Evolutionary conservation across 2,113 vertebrate genomes (phyloP).

Genomic region (Mystacornis crossleyi): DNA sequence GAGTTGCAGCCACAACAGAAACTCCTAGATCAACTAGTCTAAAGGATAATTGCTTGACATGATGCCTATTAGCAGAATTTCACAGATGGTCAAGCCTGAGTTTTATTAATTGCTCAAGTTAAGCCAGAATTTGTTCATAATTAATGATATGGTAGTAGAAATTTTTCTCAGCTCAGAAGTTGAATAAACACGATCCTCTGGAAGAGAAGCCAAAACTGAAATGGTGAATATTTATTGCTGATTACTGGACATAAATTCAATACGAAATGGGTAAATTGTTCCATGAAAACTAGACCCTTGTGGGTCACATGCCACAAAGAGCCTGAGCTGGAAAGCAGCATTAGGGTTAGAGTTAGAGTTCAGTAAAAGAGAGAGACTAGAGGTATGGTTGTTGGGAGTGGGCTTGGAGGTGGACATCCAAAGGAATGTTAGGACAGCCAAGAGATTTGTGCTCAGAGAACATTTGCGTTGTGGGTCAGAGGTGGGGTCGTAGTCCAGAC

Average conservation of each 20-base stretch:
- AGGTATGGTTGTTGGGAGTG: background rate
- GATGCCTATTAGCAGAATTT: constrained; percentile 45
- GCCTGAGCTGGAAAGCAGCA: background rate
- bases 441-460: background rate
- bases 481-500: background rate
- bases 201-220: constrained; percentile 53
- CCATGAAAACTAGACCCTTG: background rate
- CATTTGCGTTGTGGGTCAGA: background rate
- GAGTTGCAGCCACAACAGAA: constrained; percentile 26
- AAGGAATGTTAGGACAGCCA: background rate
- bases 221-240: constrained; percentile 65
- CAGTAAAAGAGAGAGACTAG: background rate
- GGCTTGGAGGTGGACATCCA: background rate
- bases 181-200: constrained; percentile 63
- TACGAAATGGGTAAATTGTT: constrained; percentile 36
- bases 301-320: background rate
- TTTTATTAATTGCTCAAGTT: constrained; percentile 68
- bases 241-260: constrained; percentile 38
- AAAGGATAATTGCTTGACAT: constrained; percentile 31
- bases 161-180: constrained; percentile 58
- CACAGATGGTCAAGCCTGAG: constrained; percentile 62
- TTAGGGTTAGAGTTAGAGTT: background rate
- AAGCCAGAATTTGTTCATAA: constrained; percentile 66
- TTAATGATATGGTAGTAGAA: constrained; percentile 52
- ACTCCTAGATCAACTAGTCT: constrained; percentile 23